Evolutionary conservation across 2,113 vertebrate genomes (phyloP).

Genomic region (Pontoporia blainvillei): DNA sequence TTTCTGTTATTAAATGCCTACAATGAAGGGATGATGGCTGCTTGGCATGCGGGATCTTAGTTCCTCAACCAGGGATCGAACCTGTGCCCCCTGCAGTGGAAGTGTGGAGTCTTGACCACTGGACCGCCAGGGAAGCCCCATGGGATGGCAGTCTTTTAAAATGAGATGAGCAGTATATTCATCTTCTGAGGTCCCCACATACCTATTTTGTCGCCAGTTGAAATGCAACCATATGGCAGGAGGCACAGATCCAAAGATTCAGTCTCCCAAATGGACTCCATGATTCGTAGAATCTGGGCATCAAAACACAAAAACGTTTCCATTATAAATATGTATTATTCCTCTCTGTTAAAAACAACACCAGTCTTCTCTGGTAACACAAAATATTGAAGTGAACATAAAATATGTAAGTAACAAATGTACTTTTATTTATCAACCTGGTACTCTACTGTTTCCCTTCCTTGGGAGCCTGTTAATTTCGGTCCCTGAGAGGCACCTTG

Average conservation of each 20-base stretch:
- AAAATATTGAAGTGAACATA: not conserved
- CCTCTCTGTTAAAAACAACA: not conserved
- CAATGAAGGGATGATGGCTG: not conserved
- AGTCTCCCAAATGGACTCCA: conserved; percentile 98
- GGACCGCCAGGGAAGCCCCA: not conserved
- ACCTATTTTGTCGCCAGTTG: conserved; percentile 98
- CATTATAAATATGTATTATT: not conserved
- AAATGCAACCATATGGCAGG: conserved; percentile 97
- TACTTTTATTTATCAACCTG: not conserved
- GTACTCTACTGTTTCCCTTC: not conserved
- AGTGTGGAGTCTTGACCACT: not conserved
- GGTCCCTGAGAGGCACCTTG: not conserved
- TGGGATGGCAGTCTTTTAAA: not conserved
- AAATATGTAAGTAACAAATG: not conserved
- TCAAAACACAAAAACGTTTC: conserved; percentile 39
- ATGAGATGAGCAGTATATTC: not conserved
- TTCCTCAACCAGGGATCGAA: not conserved
- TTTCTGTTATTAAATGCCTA: not conserved
- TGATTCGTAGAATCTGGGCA: conserved; percentile 94
- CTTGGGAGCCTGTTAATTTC: not conserved
- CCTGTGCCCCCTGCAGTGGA: not conserved
- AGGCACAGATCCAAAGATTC: conserved; percentile 95
- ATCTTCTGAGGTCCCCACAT: not conserved
- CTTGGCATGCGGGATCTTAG: not conserved
- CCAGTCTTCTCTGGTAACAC: not conserved